Percentiles rank a stretch among this genome's conserved stretches.
These are phyloP conservation scores for Acrobasis consociella DNA, from an alignment of 2,888 invertebrate genomes.

Conservation along the genomic window DNA sequence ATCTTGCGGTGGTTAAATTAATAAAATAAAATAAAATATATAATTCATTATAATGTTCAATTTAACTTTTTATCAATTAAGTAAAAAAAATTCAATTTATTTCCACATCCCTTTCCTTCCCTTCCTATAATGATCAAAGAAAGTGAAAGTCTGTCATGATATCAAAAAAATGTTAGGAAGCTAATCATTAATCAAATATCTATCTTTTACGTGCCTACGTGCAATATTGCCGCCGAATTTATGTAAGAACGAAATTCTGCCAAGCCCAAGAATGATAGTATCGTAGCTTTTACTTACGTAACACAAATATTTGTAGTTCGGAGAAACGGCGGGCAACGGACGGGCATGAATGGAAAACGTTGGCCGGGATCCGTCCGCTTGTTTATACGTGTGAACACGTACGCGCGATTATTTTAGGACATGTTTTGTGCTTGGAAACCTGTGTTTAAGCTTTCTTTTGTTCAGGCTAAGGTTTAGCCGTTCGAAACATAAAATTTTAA, in stretches of 20 bases:
- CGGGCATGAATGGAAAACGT: slow-evolving; percentile 38
- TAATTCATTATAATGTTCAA: too few relatives aligned
- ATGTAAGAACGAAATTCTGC: not conserved
- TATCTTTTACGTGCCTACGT: not conserved
- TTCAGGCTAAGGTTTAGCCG: too few relatives aligned
- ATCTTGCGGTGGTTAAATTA: too few relatives aligned
- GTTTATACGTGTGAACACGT: slow-evolving; percentile 24
- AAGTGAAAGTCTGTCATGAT: too few relatives aligned
- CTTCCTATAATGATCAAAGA: too few relatives aligned
- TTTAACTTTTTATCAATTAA: too few relatives aligned
- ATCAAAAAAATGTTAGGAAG: too few relatives aligned
- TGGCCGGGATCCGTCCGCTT: slow-evolving; percentile 19
- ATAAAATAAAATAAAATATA: too few relatives aligned
- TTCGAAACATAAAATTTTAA: too few relatives aligned
- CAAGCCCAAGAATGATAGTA: slow-evolving; percentile 1
- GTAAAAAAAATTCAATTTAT: too few relatives aligned
- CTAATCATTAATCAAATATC: not conserved
- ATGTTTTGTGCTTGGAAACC: not conserved
- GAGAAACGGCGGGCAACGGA: slow-evolving; percentile 39
- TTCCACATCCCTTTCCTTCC: too few relatives aligned
- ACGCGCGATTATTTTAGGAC: slow-evolving; percentile 16
- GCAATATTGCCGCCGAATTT: slow-evolving; percentile 3
- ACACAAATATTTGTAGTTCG: slow-evolving; percentile 42
- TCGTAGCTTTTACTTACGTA: slow-evolving; percentile 36
- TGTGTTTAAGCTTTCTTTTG: not conserved